Evolutionary conservation across 2,888 invertebrate species (phyloP).

Genomic region (Ophion slaviceki): DNA sequence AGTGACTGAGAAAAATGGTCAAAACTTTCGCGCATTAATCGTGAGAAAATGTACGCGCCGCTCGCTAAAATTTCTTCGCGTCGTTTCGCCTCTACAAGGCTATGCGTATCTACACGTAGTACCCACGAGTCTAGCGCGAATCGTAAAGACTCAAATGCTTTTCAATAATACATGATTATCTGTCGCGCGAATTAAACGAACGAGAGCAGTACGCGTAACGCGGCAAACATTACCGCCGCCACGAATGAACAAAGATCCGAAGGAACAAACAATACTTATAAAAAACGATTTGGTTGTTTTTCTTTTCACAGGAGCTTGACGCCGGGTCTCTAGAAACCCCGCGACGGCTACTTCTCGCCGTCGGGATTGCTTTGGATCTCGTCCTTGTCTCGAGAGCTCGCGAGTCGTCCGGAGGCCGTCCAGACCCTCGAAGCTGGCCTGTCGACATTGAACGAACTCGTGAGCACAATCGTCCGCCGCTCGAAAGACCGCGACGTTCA

Average conservation of each 20-base stretch:
- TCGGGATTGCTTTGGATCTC: conserved; percentile 41
- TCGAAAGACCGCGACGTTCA: background rate
- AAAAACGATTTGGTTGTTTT: background rate
- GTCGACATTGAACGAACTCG: conserved; percentile 42
- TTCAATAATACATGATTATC: conserved; percentile 21
- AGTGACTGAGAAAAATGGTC: background rate
- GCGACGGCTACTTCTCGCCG: background rate
- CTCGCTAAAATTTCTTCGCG: background rate
- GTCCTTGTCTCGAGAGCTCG: conserved; percentile 35
- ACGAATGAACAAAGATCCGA: background rate
- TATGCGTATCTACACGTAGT: background rate
- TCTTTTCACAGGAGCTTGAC: background rate
- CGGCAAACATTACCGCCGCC: background rate
- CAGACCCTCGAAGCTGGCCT: conserved; percentile 76
- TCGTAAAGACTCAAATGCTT: background rate
- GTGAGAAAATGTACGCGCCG: background rate
- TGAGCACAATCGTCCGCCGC: conserved; percentile 19
- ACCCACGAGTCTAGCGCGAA: background rate
- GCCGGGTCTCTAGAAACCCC: background rate
- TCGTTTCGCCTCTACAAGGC: background rate
- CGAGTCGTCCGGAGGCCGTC: conserved; percentile 65
- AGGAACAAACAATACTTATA: background rate
- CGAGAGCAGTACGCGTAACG: background rate
- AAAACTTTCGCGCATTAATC: background rate
- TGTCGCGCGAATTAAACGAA: background rate